Evolutionary conservation across 1,140 invertebrate genomes (phyloP).

Genomic region (Rhagoletis pomonella): DNA sequence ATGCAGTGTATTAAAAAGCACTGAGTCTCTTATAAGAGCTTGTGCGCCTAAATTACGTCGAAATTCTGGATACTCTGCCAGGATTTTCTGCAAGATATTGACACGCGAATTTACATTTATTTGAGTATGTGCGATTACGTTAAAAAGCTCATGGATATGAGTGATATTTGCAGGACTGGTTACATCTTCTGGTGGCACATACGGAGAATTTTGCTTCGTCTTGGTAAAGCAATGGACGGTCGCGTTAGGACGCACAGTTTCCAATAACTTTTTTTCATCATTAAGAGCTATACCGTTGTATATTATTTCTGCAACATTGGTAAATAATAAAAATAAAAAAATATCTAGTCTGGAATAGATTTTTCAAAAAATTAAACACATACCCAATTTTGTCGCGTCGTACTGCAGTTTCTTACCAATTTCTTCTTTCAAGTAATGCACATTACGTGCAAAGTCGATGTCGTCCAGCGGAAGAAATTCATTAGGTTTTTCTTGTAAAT

Average conservation of each 20-base stretch:
- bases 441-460: conserved; percentile 66
- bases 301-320: conserved; percentile 62
- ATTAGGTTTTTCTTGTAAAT: conserved; percentile 67
- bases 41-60: conserved; percentile 71
- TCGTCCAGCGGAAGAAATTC: conserved; percentile 67
- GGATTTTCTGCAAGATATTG: conserved; percentile 70
- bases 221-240: conserved; percentile 69
- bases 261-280: conserved; percentile 62
- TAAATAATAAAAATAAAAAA: not conserved
- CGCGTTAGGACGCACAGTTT: conserved; percentile 63
- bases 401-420: conserved; percentile 65
- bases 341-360: not conserved
- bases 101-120: conserved; percentile 69
- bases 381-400: conserved; percentile 67
- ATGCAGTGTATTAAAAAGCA: conserved; percentile 69
- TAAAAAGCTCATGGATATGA: conserved; percentile 67
- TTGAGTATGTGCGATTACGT: conserved; percentile 69
- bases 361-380: conserved; percentile 51
- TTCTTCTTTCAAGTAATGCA: conserved; percentile 65
- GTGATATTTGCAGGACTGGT: conserved; percentile 58
- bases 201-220: conserved; percentile 64
- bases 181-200: conserved; percentile 62
- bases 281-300: conserved; percentile 63
- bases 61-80: conserved; percentile 71
- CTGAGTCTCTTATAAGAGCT: conserved; percentile 70